These are phyloP conservation scores for Nestor notabilis DNA, from an alignment of 2,113 vertebrate genomes.

Conservation along the genomic window DNA sequence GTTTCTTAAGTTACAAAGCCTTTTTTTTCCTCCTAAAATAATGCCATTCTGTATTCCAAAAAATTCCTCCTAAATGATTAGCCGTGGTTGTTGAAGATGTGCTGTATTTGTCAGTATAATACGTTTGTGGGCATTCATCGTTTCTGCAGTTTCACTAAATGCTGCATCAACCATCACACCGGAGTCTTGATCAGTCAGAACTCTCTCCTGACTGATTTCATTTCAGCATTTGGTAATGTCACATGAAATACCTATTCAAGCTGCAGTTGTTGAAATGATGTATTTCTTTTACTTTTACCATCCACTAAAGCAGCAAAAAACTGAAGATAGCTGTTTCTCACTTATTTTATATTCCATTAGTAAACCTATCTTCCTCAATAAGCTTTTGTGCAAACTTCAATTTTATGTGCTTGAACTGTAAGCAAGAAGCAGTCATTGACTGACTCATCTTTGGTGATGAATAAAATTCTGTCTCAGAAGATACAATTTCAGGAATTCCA, in stretches of 20 bases:
- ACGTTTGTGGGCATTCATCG: neutral
- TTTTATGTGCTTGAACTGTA: constrained; percentile 22
- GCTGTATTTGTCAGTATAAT: neutral
- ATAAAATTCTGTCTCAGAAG: constrained; percentile 1
- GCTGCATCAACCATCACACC: neutral
- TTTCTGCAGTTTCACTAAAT: neutral
- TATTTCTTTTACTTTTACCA: neutral
- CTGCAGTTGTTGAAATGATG: neutral
- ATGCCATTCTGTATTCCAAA: neutral
- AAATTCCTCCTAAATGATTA: neutral
- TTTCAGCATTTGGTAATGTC: neutral
- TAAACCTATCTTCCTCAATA: neutral
- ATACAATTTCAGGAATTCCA: neutral
- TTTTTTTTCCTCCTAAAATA: neutral
- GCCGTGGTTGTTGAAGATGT: neutral
- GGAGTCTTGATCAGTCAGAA: neutral
- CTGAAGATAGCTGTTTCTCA: neutral
- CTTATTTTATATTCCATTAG: constrained; percentile 23
- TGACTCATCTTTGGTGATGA: neutral
- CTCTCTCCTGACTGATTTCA: neutral
- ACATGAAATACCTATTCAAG: neutral
- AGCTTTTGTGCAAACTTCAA: constrained; percentile 26
- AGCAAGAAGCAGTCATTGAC: neutral
- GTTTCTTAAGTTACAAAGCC: neutral
- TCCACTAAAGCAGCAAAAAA: neutral